Evolutionary conservation across 2,797 vertebrate species (phyloP).

Genomic region (Mastacembelus armatus): DNA sequence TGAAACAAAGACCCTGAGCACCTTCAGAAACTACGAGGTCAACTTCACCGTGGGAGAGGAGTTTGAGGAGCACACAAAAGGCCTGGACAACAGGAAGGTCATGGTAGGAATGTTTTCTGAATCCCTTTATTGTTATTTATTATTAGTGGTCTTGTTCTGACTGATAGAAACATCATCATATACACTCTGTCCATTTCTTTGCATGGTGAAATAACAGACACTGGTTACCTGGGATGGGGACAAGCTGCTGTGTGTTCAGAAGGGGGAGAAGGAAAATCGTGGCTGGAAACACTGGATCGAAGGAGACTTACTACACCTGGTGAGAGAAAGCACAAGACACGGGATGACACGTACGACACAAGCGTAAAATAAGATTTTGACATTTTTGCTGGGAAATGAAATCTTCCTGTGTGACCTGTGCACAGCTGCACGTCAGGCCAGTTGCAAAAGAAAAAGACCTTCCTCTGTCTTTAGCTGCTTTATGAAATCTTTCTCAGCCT

Average conservation of each 20-base stretch:
- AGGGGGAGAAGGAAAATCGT: slow-evolving; percentile 94
- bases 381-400: not conserved
- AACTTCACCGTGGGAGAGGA: slow-evolving; percentile 89
- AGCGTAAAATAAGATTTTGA: not conserved
- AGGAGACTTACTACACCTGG: slow-evolving; percentile 90
- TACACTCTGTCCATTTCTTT: not conserved
- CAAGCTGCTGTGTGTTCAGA: slow-evolving; percentile 91
- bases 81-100: slow-evolving; percentile 87
- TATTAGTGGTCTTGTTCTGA: no score
- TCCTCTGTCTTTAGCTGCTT: not conserved
- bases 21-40: slow-evolving; percentile 91
- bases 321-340: slow-evolving; percentile 73
- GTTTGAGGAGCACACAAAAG: slow-evolving; percentile 92
- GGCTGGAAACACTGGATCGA: slow-evolving; percentile 98
- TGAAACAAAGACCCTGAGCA: slow-evolving; percentile 90
- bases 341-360: not conserved
- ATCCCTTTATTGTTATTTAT: not conserved
- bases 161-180: no score
- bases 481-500: not conserved
- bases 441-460: not conserved
- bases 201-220: slow-evolving; percentile 76
- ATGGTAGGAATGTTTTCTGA: slow-evolving; percentile 77
- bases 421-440: not conserved
- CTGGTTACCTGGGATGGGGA: slow-evolving; percentile 93
- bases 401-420: not conserved